A percentile compares a stretch with the other conserved stretches of the same genome.
Evolutionary conservation across 2,113 vertebrate genomes (phyloP).

Genomic region (Corythoichthys intestinalis): DNA sequence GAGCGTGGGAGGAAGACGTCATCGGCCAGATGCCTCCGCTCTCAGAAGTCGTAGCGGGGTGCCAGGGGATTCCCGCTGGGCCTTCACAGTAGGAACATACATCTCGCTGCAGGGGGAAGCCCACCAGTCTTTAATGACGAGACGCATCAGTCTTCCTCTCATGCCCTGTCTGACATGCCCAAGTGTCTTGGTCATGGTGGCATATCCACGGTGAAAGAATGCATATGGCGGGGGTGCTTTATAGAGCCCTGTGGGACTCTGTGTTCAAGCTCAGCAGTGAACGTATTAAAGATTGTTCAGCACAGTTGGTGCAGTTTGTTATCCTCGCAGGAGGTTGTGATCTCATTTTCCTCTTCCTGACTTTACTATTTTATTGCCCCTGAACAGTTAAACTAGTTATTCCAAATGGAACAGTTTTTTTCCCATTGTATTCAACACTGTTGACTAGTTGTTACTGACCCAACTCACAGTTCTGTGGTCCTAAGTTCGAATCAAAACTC

Average conservation of each 20-base stretch:
- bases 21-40: slow-evolving; percentile 66
- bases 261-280: slow-evolving; percentile 58
- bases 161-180: slow-evolving; percentile 54
- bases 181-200: slow-evolving; percentile 63
- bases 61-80: slow-evolving; percentile 62
- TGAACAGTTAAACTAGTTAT: neutral
- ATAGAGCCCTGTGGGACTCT: slow-evolving; percentile 66
- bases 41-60: slow-evolving; percentile 70
- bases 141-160: slow-evolving; percentile 62
- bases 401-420: neutral
- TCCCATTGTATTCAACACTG: neutral
- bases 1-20: slow-evolving; percentile 28
- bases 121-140: slow-evolving; percentile 48
- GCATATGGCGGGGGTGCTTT: slow-evolving; percentile 62
- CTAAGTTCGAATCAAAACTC: neutral
- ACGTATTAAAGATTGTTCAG: slow-evolving; percentile 51
- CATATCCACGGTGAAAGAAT: slow-evolving; percentile 59
- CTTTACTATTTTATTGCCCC: slow-evolving; percentile 8
- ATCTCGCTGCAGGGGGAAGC: slow-evolving; percentile 50
- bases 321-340: slow-evolving; percentile 56
- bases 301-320: slow-evolving; percentile 48
- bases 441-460: neutral
- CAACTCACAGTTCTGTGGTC: neutral
- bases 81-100: slow-evolving; percentile 52
- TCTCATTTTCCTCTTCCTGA: slow-evolving; percentile 18